Conservation (phyloP, 2,797 vertebrate genomes). For the Bryconaethiops microstoma region DNA sequence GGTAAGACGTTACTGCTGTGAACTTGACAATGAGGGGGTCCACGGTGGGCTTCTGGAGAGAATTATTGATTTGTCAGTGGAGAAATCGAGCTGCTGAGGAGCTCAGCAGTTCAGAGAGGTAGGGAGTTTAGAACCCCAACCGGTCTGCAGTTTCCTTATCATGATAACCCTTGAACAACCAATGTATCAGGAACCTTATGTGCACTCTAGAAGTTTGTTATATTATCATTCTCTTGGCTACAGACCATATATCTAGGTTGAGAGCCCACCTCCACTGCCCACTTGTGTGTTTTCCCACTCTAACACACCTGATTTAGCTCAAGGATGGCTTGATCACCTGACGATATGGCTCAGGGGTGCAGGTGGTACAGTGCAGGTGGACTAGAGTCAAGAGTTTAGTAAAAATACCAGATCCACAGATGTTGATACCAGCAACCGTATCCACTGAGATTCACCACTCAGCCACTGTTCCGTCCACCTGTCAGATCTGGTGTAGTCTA, state of each 20-base stretch:
- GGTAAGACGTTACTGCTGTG: constrained; percentile 62
- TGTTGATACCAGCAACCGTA: neutral
- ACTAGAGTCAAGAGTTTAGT: neutral
- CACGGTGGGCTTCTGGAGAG: neutral
- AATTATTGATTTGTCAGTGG: neutral
- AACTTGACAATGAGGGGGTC: neutral
- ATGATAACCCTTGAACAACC: too few relatives aligned
- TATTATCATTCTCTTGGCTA: too few relatives aligned
- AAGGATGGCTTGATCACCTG: neutral
- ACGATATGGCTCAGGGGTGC: neutral
- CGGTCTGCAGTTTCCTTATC: too few relatives aligned
- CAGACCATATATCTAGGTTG: neutral
- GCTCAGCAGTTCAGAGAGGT: too few relatives aligned
- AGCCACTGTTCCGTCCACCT: neutral
- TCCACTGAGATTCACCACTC: neutral
- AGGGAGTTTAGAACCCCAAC: too few relatives aligned
- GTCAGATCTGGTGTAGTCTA: neutral
- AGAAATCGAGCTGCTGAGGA: neutral
- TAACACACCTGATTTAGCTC: neutral
- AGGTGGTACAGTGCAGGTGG: neutral
- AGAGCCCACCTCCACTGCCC: neutral
- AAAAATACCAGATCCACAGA: neutral
- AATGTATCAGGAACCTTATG: too few relatives aligned
- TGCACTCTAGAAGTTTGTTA: too few relatives aligned
- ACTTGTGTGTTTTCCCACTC: neutral